phyloP scores from a whole-genome alignment of 2,797 vertebrate species.

The Bradypodion pumilum region DNA sequence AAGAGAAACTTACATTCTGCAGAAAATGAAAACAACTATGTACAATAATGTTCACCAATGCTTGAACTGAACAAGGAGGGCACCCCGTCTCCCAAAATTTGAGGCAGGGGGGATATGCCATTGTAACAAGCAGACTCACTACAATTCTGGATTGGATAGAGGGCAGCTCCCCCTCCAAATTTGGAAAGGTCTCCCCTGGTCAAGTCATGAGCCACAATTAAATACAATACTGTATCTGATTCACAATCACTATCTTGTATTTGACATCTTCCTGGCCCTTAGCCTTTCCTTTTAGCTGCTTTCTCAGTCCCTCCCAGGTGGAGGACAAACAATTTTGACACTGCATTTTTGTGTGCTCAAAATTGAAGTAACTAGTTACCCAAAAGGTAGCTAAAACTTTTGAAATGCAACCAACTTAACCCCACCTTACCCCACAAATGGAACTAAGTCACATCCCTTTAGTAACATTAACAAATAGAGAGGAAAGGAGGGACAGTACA shows the following conservation, averaged over 20 bases:
- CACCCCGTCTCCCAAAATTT: too few relatives aligned
- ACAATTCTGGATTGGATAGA: neutral
- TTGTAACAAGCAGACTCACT: neutral
- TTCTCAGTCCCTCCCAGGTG: too few relatives aligned
- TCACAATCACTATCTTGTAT: neutral
- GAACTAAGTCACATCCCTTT: too few relatives aligned
- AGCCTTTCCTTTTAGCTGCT: neutral
- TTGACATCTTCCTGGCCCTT: neutral
- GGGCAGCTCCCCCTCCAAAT: too few relatives aligned
- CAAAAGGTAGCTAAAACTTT: too few relatives aligned
- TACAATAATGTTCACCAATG: neutral
- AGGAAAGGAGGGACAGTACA: too few relatives aligned
- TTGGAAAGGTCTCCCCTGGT: too few relatives aligned
- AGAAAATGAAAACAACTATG: neutral
- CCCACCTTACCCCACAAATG: too few relatives aligned
- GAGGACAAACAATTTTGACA: neutral
- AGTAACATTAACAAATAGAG: too few relatives aligned
- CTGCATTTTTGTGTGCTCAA: neutral
- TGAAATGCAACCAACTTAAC: too few relatives aligned
- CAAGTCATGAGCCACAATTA: neutral
- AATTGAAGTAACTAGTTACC: too few relatives aligned
- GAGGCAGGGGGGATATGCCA: too few relatives aligned
- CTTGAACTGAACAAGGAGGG: neutral
- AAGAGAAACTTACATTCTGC: neutral
- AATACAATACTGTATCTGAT: neutral